phyloP scores from a whole-genome alignment of 2,113 vertebrate genomes.

The Seriola rivoliana region DNA sequence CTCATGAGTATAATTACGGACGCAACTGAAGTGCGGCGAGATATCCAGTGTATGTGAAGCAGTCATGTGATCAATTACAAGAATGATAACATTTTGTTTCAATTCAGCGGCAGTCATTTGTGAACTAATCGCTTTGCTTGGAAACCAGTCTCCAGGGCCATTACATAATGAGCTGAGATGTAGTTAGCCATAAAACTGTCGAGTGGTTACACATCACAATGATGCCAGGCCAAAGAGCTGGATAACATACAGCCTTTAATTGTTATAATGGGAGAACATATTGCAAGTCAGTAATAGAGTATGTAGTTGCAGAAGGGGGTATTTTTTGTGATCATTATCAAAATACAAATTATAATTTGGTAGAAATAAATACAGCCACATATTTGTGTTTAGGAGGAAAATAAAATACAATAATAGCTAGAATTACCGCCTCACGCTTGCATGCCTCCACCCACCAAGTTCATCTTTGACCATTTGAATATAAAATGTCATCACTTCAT shows the following conservation, averaged over 20 bases:
- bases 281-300: constrained; percentile 19
- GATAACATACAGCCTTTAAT: constrained; percentile 54
- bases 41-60: constrained; percentile 9
- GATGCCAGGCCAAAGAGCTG: constrained; percentile 48
- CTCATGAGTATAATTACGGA: constrained; percentile 67
- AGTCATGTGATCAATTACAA: constrained; percentile 66
- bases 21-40: constrained; percentile 30
- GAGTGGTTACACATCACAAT: constrained; percentile 67
- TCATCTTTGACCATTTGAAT: no score
- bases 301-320: neutral
- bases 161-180: constrained; percentile 71
- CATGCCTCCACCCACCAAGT: no score
- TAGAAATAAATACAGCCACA: neutral
- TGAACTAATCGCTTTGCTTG: constrained; percentile 69
- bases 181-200: constrained; percentile 77
- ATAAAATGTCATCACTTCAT: no score
- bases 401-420: neutral
- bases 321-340: neutral
- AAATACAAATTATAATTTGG: neutral
- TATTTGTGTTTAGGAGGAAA: constrained; percentile 1
- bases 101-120: constrained; percentile 67
- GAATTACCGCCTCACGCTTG: no score
- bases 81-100: constrained; percentile 72
- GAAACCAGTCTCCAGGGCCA: constrained; percentile 75
- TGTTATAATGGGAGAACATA: constrained; percentile 33